phyloP scores from a whole-genome alignment of 53 echinoderm and acorn worm genomes.

The Antedon mediterranea region DNA sequence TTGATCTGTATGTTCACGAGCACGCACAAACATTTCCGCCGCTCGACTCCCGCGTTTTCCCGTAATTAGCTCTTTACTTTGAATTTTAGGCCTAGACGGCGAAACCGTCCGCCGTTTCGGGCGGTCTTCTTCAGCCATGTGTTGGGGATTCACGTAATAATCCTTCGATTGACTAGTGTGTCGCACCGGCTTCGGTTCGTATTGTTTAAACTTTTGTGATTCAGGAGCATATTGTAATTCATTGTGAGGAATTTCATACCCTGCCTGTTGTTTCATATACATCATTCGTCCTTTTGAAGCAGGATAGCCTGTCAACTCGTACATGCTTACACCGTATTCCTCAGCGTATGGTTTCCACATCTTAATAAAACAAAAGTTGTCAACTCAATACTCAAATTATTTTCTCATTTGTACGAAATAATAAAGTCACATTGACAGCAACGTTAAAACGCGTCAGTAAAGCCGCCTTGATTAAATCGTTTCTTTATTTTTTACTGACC shows the following conservation, averaged over 20 bases:
- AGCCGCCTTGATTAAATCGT: too few species aligned
- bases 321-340: conserved; percentile 39
- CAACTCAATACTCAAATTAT: neutral
- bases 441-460: too few species aligned
- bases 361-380: neutral
- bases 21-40: conserved; percentile 45
- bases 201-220: neutral
- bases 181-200: conserved; percentile 9
- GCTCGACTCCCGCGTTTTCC: conserved; percentile 34
- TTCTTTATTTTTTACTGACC: too few species aligned
- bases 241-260: neutral
- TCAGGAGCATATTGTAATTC: neutral
- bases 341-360: conserved; percentile 19
- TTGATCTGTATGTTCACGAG: conserved; percentile 40
- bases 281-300: conserved; percentile 47
- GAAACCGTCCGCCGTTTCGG: conserved; percentile 10
- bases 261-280: conserved; percentile 33
- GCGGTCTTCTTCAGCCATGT: neutral
- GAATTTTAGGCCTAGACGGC: conserved; percentile 5
- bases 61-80: conserved; percentile 43
- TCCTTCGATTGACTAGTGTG: neutral
- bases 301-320: conserved; percentile 51
- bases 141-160: neutral
- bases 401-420: neutral
- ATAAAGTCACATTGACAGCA: neutral